Conservation (phyloP, 2,888 invertebrate species). For the Tetramorium bicarinatum region DNA sequence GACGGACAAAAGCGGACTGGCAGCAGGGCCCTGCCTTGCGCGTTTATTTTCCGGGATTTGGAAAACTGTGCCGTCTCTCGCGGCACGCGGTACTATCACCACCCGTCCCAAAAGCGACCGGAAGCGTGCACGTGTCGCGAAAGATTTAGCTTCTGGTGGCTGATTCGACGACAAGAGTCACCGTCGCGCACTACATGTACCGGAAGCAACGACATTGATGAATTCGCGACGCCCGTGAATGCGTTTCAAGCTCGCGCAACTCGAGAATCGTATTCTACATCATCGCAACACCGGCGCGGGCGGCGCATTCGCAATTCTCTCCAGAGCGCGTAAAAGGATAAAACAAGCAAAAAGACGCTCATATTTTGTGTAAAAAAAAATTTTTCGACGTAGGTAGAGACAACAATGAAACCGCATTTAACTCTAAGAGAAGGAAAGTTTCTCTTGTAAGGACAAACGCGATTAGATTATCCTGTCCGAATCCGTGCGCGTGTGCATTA, state of each 20-base stretch:
- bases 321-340: background rate
- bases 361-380: background rate
- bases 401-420: background rate
- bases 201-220: constrained; percentile 73
- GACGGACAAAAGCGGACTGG: constrained; percentile 22
- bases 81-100: constrained; percentile 7
- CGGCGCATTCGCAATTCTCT: background rate
- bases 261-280: background rate
- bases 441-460: background rate
- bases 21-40: constrained; percentile 1
- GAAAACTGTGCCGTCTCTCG: constrained; percentile 8
- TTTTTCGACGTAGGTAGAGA: background rate
- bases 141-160: constrained; percentile 41
- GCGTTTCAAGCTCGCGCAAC: constrained; percentile 61
- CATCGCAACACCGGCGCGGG: background rate
- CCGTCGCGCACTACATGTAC: constrained; percentile 35
- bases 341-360: background rate
- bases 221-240: constrained; percentile 68
- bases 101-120: constrained; percentile 17
- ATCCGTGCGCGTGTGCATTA: constrained; percentile 4
- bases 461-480: constrained; percentile 34
- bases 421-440: background rate
- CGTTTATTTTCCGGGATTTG: constrained; percentile 42
- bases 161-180: constrained; percentile 46
- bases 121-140: constrained; percentile 41